A percentile compares a stretch with the other conserved stretches of the same genome.
These are phyloP conservation scores for Triplophysa yarkandensis DNA, from an alignment of 2,797 vertebrate genomes.

Conservation along the genomic window DNA sequence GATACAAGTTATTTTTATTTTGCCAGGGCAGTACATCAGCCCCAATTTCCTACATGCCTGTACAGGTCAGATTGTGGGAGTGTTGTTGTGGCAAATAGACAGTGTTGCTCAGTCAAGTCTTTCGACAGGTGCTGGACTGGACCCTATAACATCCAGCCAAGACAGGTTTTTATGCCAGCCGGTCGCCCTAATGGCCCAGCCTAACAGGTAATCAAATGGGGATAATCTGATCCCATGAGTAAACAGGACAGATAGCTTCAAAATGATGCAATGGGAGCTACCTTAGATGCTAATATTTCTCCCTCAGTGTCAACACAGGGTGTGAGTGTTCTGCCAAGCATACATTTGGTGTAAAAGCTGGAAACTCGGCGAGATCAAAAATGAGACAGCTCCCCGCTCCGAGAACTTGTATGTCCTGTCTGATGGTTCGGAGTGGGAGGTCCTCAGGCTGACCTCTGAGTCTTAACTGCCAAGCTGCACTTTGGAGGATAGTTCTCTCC, in stretches of 20 bases:
- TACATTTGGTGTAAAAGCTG: too few relatives aligned
- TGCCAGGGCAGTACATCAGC: constrained; percentile 3
- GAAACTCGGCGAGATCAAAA: too few relatives aligned
- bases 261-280: not conserved
- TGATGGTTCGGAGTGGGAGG: too few relatives aligned
- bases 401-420: too few relatives aligned
- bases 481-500: too few relatives aligned
- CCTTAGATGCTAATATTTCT: constrained; percentile 2
- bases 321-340: too few relatives aligned
- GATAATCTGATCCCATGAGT: constrained; percentile 27
- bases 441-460: too few relatives aligned
- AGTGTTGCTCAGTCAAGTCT: not conserved
- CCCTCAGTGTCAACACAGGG: too few relatives aligned
- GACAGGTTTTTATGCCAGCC: not conserved
- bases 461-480: too few relatives aligned
- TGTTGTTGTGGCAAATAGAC: not conserved
- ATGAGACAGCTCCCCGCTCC: too few relatives aligned
- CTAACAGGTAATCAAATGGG: constrained; percentile 18
- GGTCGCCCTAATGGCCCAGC: constrained; percentile 3
- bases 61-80: not conserved
- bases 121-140: not conserved
- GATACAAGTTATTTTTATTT: not conserved
- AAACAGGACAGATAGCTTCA: not conserved
- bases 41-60: not conserved
- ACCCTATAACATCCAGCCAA: not conserved